Evolutionary conservation across 2,797 vertebrate species (phyloP).

Genomic region (Chloroceryle inda): DNA sequence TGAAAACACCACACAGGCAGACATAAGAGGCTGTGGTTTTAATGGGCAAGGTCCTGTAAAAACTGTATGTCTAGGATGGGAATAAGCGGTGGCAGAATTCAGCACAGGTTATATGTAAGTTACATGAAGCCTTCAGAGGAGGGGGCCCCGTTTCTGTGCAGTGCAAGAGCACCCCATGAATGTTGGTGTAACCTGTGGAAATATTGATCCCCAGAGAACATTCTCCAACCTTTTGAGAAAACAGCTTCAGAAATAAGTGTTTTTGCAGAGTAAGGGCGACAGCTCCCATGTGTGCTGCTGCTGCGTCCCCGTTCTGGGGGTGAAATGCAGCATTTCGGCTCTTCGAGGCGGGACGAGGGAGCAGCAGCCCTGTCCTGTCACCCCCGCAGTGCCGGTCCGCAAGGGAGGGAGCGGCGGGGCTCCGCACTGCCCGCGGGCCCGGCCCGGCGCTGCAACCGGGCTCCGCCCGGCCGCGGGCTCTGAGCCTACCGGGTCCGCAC

Average conservation of each 20-base stretch:
- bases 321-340: background rate
- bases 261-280: background rate
- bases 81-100: background rate
- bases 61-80: rapidly evolving
- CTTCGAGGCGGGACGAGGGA: rapidly evolving
- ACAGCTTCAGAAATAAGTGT: rapidly evolving
- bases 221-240: rapidly evolving
- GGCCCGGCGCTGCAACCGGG: background rate
- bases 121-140: background rate
- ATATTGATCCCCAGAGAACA: background rate
- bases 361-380: background rate
- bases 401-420: background rate
- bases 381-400: background rate
- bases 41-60: background rate
- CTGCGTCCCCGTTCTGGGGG: rapidly evolving
- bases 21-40: rapidly evolving
- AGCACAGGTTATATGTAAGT: background rate
- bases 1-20: rapidly evolving
- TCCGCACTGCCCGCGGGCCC: background rate
- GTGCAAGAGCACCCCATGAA: rapidly evolving
- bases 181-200: rapidly evolving
- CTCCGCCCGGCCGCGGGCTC: background rate
- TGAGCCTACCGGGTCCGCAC: background rate
- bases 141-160: rapidly evolving
- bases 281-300: background rate